Evolutionary conservation across 2,113 vertebrate genomes (phyloP).

Genomic region (Crotalus viridis): DNA sequence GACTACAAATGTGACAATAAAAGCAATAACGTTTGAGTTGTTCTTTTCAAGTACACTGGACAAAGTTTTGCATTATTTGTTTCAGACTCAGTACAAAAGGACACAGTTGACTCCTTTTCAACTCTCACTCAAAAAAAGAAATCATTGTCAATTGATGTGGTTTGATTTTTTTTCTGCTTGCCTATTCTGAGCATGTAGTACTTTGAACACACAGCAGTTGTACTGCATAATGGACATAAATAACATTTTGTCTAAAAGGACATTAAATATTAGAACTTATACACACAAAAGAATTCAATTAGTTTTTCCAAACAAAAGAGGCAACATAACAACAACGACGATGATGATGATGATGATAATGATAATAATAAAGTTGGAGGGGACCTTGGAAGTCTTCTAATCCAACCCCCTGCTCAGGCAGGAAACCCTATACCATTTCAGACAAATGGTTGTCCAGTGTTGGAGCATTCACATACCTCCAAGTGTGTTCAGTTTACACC

Average conservation of each 20-base stretch:
- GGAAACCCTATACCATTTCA: too few species aligned
- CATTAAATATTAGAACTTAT: conserved; percentile 15
- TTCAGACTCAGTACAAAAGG: conserved; percentile 35
- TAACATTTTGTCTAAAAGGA: conserved; percentile 2
- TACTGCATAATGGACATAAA: conserved; percentile 25
- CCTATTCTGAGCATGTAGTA: conserved; percentile 34
- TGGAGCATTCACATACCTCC: not conserved
- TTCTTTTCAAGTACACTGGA: conserved; percentile 34
- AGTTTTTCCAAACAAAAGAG: not conserved
- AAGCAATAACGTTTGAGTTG: conserved; percentile 49
- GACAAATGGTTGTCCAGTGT: too few species aligned
- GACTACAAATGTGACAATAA: conserved; percentile 11
- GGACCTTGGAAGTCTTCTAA: too few species aligned
- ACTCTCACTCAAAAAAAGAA: conserved; percentile 21
- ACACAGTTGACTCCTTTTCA: conserved; percentile 43
- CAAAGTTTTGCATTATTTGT: conserved; percentile 42
- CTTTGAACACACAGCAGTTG: conserved; percentile 13
- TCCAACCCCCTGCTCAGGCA: too few species aligned
- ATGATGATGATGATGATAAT: too few species aligned
- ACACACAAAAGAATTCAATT: not conserved
- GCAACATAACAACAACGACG: too few species aligned
- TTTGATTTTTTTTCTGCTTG: conserved; percentile 51
- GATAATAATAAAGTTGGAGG: too few species aligned
- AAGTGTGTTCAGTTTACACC: not conserved
- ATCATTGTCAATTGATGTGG: conserved; percentile 41